Conservation (phyloP, 2,797 vertebrate species). For the Stomatorhinus walkeri region DNA sequence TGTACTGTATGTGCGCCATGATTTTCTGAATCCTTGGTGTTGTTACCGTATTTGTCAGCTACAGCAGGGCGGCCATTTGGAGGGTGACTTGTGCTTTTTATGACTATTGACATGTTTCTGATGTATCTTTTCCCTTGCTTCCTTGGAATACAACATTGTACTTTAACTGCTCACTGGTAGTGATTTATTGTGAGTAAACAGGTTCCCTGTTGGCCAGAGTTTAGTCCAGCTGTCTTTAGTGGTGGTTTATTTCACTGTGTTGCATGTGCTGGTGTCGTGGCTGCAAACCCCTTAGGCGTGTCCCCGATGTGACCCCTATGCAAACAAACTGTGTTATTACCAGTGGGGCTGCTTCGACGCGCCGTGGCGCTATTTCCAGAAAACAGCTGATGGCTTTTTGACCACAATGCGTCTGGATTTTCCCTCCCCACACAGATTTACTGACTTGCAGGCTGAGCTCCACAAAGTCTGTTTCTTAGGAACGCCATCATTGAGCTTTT, state of each 20-base stretch:
- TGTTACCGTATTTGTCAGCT: neutral
- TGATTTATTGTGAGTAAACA: constrained; percentile 99
- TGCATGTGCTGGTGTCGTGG: constrained; percentile 88
- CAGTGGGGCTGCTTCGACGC: neutral
- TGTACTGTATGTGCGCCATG: neutral
- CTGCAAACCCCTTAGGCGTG: constrained; percentile 74
- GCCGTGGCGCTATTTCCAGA: neutral
- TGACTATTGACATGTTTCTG: constrained; percentile 88
- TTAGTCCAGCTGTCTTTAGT: constrained; percentile 78
- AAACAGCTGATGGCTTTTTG: neutral
- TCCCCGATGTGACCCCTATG: constrained; percentile 61
- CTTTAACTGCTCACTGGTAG: constrained; percentile 96
- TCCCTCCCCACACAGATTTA: constrained; percentile 49
- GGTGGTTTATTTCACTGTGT: constrained; percentile 79
- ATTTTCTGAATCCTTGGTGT: neutral
- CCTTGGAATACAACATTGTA: constrained; percentile 92
- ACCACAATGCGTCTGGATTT: neutral
- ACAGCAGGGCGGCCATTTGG: constrained; percentile 38
- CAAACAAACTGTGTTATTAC: neutral
- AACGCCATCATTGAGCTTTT: constrained; percentile 44
- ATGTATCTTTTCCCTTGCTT: constrained; percentile 98
- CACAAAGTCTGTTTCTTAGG: constrained; percentile 53
- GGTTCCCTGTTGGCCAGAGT: constrained; percentile 84
- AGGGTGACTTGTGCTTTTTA: constrained; percentile 59
- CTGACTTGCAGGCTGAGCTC: constrained; percentile 39